phyloP scores from a whole-genome alignment of 1,140 invertebrate species.

The Drosophila ficusphila region DNA sequence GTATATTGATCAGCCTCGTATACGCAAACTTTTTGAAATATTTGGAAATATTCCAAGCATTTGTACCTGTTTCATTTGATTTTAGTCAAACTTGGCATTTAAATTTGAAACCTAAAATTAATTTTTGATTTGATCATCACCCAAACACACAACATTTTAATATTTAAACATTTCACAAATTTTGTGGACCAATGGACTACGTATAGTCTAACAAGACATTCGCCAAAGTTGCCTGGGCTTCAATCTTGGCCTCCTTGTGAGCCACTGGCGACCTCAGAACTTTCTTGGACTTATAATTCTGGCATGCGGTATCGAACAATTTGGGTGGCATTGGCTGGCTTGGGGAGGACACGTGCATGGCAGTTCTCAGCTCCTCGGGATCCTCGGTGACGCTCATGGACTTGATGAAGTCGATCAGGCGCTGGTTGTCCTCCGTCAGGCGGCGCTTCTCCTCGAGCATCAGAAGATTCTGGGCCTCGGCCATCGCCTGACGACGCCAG shows the following conservation, averaged over 20 bases:
- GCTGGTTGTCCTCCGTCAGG: slow-evolving; percentile 68
- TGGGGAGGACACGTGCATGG: slow-evolving; percentile 32
- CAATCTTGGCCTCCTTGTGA: slow-evolving; percentile 16
- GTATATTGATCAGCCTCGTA: too few species aligned
- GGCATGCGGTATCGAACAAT: slow-evolving; percentile 53
- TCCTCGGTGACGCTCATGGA: slow-evolving; percentile 72
- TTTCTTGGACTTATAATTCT: slow-evolving; percentile 17
- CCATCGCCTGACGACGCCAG: slow-evolving; percentile 73
- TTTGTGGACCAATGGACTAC: too few species aligned
- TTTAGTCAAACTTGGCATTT: background rate
- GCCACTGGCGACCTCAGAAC: slow-evolving; percentile 28
- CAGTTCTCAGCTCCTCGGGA: slow-evolving; percentile 60
- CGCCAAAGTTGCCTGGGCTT: slow-evolving; percentile 2
- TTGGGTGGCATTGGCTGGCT: slow-evolving; percentile 35
- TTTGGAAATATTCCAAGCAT: too few species aligned
- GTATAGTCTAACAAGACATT: background rate
- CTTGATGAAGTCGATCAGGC: slow-evolving; percentile 70
- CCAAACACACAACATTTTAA: too few species aligned
- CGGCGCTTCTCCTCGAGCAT: slow-evolving; percentile 60
- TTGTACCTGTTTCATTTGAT: too few species aligned
- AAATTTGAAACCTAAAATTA: background rate
- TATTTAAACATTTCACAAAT: background rate
- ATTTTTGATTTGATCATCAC: background rate
- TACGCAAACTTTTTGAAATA: too few species aligned
- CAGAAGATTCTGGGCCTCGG: slow-evolving; percentile 64